phyloP scores from a whole-genome alignment of 1,140 invertebrate species.

The Doryteuthis pealeii region DNA sequence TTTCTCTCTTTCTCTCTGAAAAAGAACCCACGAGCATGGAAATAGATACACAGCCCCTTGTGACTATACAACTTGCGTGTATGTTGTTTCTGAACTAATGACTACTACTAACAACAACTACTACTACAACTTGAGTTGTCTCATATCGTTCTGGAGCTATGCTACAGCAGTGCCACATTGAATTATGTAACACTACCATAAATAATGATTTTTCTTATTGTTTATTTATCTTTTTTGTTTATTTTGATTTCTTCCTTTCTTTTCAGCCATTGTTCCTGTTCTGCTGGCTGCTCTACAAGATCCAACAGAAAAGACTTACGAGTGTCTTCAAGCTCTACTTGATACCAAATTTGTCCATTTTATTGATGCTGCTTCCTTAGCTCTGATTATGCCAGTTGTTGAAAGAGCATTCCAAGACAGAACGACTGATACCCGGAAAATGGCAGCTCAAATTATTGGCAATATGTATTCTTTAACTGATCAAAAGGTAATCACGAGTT shows the following conservation, averaged over 20 bases:
- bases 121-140: too few species aligned
- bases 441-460: conserved; percentile 97
- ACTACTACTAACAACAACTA: too few species aligned
- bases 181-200: too few species aligned
- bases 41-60: too few species aligned
- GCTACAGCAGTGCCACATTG: too few species aligned
- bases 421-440: conserved; percentile 95
- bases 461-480: conserved; percentile 99
- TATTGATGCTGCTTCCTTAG: conserved; percentile 97
- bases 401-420: conserved; percentile 95
- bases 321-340: conserved; percentile 86
- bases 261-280: conserved; percentile 65
- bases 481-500: conserved; percentile 71
- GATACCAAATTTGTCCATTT: conserved; percentile 99
- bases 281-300: conserved; percentile 93
- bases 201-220: too few species aligned
- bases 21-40: too few species aligned
- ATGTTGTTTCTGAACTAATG: too few species aligned
- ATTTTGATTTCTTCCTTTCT: neutral
- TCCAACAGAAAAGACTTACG: conserved; percentile 92
- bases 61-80: too few species aligned
- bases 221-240: too few species aligned
- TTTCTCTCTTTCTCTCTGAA: too few species aligned
- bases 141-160: too few species aligned
- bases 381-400: conserved; percentile 98